Conservation (phyloP, 1,140 invertebrate genomes). For the Bombyx mandarina region DNA sequence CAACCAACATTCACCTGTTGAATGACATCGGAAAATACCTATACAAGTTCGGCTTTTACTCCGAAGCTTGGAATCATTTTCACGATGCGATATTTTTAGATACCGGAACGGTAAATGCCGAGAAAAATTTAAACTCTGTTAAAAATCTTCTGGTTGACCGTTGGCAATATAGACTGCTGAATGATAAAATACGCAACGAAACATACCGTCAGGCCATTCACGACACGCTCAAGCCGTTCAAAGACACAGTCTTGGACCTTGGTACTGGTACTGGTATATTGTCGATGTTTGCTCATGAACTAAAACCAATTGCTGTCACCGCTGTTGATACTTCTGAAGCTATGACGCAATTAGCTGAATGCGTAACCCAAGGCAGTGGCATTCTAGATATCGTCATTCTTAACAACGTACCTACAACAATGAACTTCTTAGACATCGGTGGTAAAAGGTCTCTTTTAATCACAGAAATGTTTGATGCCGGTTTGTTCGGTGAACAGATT, state of each 20-base stretch:
- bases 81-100: conserved; percentile 40
- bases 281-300: conserved; percentile 75
- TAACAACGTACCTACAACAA: conserved; percentile 41
- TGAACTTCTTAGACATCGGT: conserved; percentile 72
- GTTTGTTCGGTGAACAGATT: conserved; percentile 81
- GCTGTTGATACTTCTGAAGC: conserved; percentile 78
- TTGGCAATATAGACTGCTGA: conserved; percentile 89
- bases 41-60: conserved; percentile 39
- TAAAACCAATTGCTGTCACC: conserved; percentile 71
- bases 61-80: conserved; percentile 52
- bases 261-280: conserved; percentile 82
- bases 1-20: conserved; percentile 38
- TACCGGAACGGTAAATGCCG: conserved; percentile 36
- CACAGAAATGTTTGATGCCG: conserved; percentile 86
- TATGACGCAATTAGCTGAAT: conserved; percentile 74
- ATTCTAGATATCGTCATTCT: conserved; percentile 36
- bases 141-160: conserved; percentile 74
- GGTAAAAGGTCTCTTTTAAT: conserved; percentile 76
- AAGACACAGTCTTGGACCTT: conserved; percentile 78
- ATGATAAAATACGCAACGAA: conserved; percentile 79
- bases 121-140: conserved; percentile 58
- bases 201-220: conserved; percentile 76
- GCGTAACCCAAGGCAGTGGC: conserved; percentile 72
- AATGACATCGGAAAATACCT: conserved; percentile 54
- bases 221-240: conserved; percentile 62